Base-by-base conservation (phyloP, 2,888 invertebrate genomes). In the Hypena proboscidalis region DNA sequence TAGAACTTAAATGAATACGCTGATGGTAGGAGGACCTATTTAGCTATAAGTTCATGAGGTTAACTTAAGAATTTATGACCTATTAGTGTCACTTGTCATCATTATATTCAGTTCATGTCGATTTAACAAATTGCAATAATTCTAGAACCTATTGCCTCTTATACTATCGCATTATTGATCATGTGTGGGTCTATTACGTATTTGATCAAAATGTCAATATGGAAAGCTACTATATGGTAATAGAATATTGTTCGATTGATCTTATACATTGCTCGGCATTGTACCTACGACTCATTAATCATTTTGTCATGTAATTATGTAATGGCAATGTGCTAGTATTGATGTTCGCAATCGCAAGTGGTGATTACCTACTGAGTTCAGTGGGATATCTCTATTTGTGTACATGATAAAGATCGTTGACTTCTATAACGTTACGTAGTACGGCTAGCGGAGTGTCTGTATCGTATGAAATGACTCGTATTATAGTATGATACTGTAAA, bases 161-260 rank as follows among this genome's bases (percentile, higher is more conserved):
- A n/a, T n/a, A n/a, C 25, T 11, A 38, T 30, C 26, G 31, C 32
- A 36, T 46, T 45, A 34, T 10, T n/a, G 21, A 37, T 44, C 41
- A 1, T 8, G 20, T 20, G 26, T 47, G 31, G 15, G 31, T 5
- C 30, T 33, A 35, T 58, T 53, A 36, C 55, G 47, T 45, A 46
- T 53, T 53, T 47, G 37, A 52, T 50, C 52, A 25, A 72, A 77
- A 75, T 75, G 77, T 70, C 77, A 74, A 45, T 67, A 50, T 70
- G 61, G 77, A 77, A 77, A 77, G 75, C 57, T 44, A 15, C 27
- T 29, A 33, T 34, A 22, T 11, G 25, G 23, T 13, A 3, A 26
- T 31, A 44, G 26, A 25, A 31, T 37, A 36, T 27, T 9, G 11
- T 26, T n/a, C 32, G 29, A 46, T 41, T 36, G 35, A 38, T n/a